Conservation (phyloP, 1,140 invertebrate genomes). For the Penaeus vannamei region DNA sequence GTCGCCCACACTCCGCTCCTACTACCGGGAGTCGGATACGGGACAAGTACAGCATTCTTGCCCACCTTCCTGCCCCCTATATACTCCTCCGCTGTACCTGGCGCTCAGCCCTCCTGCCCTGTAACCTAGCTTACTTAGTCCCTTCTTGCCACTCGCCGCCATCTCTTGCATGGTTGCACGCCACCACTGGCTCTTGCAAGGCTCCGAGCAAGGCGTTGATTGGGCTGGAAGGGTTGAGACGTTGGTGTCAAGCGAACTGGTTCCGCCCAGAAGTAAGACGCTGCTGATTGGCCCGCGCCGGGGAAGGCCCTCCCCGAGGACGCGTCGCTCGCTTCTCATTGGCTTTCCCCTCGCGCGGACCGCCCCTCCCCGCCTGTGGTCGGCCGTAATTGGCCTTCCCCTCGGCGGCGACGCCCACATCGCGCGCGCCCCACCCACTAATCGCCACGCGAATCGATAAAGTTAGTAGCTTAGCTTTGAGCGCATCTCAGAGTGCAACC, state of each 20-base stretch:
- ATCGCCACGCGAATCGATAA: constrained; percentile 64
- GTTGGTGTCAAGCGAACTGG: constrained; percentile 37
- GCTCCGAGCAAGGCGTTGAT: constrained; percentile 39
- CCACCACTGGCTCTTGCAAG: constrained; percentile 55
- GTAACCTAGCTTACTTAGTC: too few species aligned
- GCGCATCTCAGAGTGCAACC: constrained; percentile 62
- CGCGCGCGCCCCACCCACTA: constrained; percentile 49
- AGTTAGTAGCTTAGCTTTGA: constrained; percentile 61
- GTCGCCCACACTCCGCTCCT: too few species aligned
- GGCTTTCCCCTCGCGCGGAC: constrained; percentile 50
- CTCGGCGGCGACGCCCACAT: constrained; percentile 49
- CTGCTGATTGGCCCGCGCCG: constrained; percentile 20
- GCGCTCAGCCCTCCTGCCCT: too few species aligned
- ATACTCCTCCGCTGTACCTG: too few species aligned
- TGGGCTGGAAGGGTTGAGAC: constrained; percentile 60
- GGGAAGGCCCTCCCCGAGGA: constrained; percentile 1
- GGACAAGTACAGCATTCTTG: too few species aligned
- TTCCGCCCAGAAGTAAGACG: constrained; percentile 49
- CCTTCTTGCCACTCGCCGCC: constrained; percentile 23
- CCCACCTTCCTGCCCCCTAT: too few species aligned
- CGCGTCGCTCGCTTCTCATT: constrained; percentile 11
- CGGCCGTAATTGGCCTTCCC: constrained; percentile 47
- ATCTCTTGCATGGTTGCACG: constrained; percentile 59
- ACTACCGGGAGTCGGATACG: too few species aligned
- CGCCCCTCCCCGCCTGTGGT: constrained; percentile 49